Percentiles rank a stretch among this genome's conserved stretches.
Evolutionary conservation across 2,888 invertebrate genomes (phyloP).

Genomic region (Pegoplata infirma): DNA sequence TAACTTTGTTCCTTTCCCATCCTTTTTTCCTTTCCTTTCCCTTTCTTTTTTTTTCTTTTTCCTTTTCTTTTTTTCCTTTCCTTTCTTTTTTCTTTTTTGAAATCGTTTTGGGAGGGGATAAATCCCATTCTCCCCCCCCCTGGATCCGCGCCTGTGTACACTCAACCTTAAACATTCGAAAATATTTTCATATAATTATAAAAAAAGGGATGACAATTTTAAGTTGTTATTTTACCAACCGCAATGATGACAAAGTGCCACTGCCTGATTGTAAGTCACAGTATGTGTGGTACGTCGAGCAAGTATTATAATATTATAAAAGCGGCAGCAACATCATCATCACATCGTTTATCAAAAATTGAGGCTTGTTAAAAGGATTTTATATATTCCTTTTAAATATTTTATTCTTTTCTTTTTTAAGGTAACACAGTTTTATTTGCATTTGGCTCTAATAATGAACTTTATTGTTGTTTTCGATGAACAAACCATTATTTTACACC

Average conservation of each 20-base stretch:
- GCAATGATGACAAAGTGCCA: conserved; percentile 57
- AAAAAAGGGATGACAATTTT: conserved; percentile 61
- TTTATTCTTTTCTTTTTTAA: conserved; percentile 8
- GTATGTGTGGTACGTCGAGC: background rate
- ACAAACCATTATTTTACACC: conserved; percentile 45
- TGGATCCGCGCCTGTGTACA: no score
- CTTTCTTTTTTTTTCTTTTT: no score
- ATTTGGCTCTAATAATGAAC: conserved; percentile 62
- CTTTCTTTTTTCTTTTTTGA: no score
- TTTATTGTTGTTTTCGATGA: conserved; percentile 57
- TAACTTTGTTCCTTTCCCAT: no score
- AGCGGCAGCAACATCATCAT: no score
- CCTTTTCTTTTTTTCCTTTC: no score
- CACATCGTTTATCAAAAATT: conserved; percentile 59
- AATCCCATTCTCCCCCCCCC: no score
- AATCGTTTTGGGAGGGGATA: no score
- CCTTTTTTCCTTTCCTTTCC: no score
- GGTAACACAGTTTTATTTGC: conserved; percentile 51
- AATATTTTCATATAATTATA: background rate
- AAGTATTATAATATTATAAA: conserved; percentile 32
- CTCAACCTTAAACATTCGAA: background rate
- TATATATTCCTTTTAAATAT: conserved; percentile 21
- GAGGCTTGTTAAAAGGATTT: conserved; percentile 62
- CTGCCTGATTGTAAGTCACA: conserved; percentile 15
- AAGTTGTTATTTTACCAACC: conserved; percentile 60